A percentile compares a stretch with the other conserved stretches of the same genome.
phyloP scores from a whole-genome alignment of 2,888 invertebrate genomes.

The Anaspis maculata region DNA sequence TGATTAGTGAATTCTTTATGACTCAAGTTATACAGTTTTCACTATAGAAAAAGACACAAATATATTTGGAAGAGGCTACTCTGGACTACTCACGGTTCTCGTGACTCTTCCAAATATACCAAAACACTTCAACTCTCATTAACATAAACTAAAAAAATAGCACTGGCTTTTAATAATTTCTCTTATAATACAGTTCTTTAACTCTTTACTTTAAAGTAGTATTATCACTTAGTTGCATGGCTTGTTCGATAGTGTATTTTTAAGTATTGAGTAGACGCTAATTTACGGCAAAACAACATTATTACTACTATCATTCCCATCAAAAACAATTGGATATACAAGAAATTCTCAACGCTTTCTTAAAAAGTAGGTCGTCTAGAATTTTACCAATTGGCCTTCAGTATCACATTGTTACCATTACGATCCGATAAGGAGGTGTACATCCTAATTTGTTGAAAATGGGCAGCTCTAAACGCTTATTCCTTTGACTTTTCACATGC shows the following conservation, averaged over 20 bases:
- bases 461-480: not conserved
- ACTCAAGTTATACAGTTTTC: too few species aligned
- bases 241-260: conserved; percentile 16
- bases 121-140: too few species aligned
- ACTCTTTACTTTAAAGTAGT: too few species aligned
- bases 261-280: not conserved
- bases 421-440: not conserved
- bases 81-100: too few species aligned
- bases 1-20: too few species aligned
- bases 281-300: conserved; percentile 43
- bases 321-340: conserved; percentile 16
- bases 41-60: too few species aligned
- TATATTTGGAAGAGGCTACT: too few species aligned
- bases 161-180: too few species aligned
- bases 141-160: too few species aligned
- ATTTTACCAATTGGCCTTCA: conserved; percentile 7
- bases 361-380: conserved; percentile 26
- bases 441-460: not conserved
- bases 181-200: too few species aligned
- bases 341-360: conserved; percentile 21
- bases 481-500: not conserved
- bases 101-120: too few species aligned
- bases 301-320: conserved; percentile 14
- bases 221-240: conserved; percentile 32
- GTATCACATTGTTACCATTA: too few species aligned